Evolutionary conservation across 1,140 invertebrate genomes (phyloP).

Genomic region (Papilio glaucus): DNA sequence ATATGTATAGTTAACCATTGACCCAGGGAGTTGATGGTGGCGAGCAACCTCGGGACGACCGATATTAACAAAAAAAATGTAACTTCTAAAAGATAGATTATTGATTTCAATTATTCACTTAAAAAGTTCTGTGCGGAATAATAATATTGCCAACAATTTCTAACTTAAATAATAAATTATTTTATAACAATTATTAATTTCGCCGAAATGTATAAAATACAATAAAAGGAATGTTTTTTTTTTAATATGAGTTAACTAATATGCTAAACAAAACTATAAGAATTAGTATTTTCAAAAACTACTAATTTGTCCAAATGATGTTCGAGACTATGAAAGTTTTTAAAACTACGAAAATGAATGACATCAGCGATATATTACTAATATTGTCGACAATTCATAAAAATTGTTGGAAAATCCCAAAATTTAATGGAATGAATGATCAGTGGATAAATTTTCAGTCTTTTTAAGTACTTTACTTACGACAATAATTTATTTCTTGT

Average conservation of each 20-base stretch:
- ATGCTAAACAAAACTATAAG: not conserved
- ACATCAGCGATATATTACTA: not conserved
- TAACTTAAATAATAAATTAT: too few species aligned
- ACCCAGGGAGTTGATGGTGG: too few species aligned
- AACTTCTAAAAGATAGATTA: too few species aligned
- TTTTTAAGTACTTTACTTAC: conserved; percentile 65
- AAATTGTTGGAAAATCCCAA: not conserved
- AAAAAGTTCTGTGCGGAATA: too few species aligned
- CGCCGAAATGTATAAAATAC: not conserved
- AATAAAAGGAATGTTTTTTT: conserved; percentile 15
- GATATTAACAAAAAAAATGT: too few species aligned
- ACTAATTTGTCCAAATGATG: conserved; percentile 17
- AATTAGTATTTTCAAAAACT: conserved; percentile 10
- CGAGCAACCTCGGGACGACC: too few species aligned
- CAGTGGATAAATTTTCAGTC: conserved; percentile 76
- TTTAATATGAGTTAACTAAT: not conserved
- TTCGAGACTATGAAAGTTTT: conserved; percentile 13
- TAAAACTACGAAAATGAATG: not conserved
- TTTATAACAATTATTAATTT: not conserved
- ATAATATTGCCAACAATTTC: too few species aligned
- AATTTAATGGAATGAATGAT: conserved; percentile 20
- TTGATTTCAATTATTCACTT: too few species aligned
- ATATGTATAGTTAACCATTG: not conserved
- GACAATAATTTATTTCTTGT: conserved; percentile 1
- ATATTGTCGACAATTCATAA: not conserved